These are phyloP conservation scores for Cerceris rybyensis DNA, from an alignment of 2,888 invertebrate genomes.

Conservation along the genomic window DNA sequence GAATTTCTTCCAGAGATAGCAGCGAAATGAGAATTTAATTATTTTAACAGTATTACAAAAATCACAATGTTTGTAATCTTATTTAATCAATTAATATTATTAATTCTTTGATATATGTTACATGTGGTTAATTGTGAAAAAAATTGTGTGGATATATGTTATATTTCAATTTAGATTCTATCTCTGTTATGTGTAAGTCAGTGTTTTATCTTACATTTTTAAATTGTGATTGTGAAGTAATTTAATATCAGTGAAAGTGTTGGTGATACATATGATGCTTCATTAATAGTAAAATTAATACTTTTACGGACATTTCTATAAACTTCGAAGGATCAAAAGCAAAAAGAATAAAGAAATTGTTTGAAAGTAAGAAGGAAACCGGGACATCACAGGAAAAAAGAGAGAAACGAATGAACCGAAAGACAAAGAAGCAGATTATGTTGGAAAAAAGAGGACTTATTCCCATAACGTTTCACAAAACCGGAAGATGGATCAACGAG, in stretches of 20 bases:
- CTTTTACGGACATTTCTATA: background rate
- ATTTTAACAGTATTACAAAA: background rate
- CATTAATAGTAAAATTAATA: background rate
- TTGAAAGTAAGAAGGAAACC: background rate
- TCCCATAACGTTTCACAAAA: background rate
- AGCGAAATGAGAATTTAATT: background rate
- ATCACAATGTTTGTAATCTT: background rate
- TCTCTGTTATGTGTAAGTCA: background rate
- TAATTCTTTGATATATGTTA: background rate
- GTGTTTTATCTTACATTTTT: background rate
- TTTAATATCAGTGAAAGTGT: background rate
- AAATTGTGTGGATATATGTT: background rate
- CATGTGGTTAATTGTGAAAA: background rate
- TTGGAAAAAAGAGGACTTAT: background rate
- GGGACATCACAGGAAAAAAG: background rate
- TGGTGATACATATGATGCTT: background rate
- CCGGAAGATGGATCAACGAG: background rate
- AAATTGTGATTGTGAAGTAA: background rate
- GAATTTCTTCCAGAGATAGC: background rate
- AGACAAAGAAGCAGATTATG: background rate
- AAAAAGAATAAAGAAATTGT: background rate
- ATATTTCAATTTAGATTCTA: background rate
- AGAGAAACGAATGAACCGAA: background rate
- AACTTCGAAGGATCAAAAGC: background rate
- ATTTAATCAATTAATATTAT: background rate